Evolutionary conservation across 2,888 invertebrate genomes (phyloP).

Genomic region (Sussaba pulchella): DNA sequence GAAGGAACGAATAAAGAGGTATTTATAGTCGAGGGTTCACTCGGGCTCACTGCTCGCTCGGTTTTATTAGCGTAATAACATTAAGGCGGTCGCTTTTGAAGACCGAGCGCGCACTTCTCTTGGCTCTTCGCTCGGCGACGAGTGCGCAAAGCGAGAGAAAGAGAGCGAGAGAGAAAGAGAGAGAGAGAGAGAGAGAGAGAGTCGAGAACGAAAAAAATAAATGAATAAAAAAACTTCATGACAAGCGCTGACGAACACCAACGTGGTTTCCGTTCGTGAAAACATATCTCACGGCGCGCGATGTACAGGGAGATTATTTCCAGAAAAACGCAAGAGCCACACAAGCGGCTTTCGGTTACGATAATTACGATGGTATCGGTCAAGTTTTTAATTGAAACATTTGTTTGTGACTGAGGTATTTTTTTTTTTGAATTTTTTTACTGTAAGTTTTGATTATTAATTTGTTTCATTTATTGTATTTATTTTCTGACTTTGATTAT

Average conservation of each 20-base stretch:
- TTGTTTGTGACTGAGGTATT: constrained; percentile 13
- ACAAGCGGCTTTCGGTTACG: neutral
- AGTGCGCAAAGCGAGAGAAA: constrained; percentile 61
- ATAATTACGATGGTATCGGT: constrained; percentile 40
- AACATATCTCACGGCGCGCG: constrained; percentile 29
- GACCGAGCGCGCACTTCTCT: constrained; percentile 61
- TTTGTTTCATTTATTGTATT: neutral
- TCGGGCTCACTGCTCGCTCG: constrained; percentile 76
- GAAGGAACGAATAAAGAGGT: constrained; percentile 67
- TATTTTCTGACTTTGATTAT: neutral
- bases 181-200: constrained; percentile 59
- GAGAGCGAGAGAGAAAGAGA: constrained; percentile 53
- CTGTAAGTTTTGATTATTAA: neutral
- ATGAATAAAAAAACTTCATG: constrained; percentile 43
- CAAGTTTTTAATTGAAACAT: constrained; percentile 34
- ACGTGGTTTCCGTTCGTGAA: constrained; percentile 51
- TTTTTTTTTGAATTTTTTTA: too few relatives aligned
- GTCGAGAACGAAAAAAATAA: constrained; percentile 49
- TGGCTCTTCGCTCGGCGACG: constrained; percentile 39
- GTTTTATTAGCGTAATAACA: constrained; percentile 82
- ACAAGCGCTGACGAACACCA: constrained; percentile 64
- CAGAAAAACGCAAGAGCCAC: constrained; percentile 24
- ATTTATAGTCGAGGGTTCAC: constrained; percentile 77
- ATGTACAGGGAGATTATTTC: constrained; percentile 53
- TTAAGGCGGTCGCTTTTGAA: constrained; percentile 81